Base-by-base conservation (phyloP, 2,888 invertebrate genomes). In the Chironomus tentans region DNA sequence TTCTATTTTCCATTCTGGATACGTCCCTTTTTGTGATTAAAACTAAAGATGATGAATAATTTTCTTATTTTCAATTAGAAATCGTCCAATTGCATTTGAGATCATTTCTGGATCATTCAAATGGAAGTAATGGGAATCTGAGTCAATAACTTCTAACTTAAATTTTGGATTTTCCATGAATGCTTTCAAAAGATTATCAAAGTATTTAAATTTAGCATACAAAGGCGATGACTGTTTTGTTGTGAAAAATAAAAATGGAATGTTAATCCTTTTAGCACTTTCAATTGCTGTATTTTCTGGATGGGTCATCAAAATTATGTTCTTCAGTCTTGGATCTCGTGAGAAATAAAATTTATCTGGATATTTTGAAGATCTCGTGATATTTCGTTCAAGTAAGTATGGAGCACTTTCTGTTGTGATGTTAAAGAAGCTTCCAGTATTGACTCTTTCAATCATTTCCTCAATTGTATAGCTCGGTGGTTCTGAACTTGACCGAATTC, bases 121-220 rank as follows among this genome's bases (percentile, higher is more conserved):
- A 84, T 93, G 92, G 15, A 90, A 85, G 82, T 92, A 92, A 84
- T 93, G 93, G 2, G 87, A 87, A 0, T 65, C 21, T 0, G 92
- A 92, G n/a, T 89, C 86, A 0, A 92, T 83, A 77, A 86, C 85
- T 76, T 89, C 86, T 77, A 85, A 86, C 80, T 88, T 87, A 79
- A 88, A 90, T 68, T 87, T 84, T 0, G 83, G 83, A 79, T 88
- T 85, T 76, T 84, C 83, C 76, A 84, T 86, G 24, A 91, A 81
- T 7, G 87, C 80, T 70, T 87, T 85, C 21, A 89, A 79, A 78
- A 88, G 85, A 78, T 87, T 86, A 28, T 88, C 48, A 24, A 18
- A 48, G n/a, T 85, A 85, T 70, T 85, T 81, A 78, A 86, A 86
- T 0, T 82, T 80, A 21, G 86, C 86, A 79, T 79, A 82, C 77